Base-by-base conservation (phyloP, 2,113 vertebrate genomes). In the Orientallactaga bullata region DNA sequence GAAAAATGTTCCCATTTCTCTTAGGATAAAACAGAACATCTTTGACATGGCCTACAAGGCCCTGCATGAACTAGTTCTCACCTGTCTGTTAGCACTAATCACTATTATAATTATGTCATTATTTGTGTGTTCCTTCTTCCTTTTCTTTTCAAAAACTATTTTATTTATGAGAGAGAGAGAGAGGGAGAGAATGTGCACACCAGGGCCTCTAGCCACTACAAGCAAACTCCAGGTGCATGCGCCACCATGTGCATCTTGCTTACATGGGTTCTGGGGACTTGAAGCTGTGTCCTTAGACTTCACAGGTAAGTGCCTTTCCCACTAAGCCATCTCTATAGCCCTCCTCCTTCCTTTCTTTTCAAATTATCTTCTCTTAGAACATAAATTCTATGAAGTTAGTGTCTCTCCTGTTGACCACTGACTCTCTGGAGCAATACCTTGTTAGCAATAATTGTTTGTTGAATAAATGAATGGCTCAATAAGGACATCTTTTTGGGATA, bases 11-110 rank as follows among this genome's bases (percentile, higher is more conserved):
- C 11, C 42, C 32, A 39, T 81, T 81, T 90, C 74, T 88, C 15
- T 92, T 61, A 78, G 23, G 26, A 80, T 85, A 68, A 90, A 85
- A 82, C 17, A 63, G 55, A 94, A 91, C 81, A 94, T 68, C 17
- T 88, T 55, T 55, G 23, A 77, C 39, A 6, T 35, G 47, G 8
- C 39, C 69, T 65, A 58, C 3, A 58, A 93, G 26, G 15, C 28
- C 30, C 20, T 73, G n/a, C 4, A 47, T 18, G 4, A 32, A 24
- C 63, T 51, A 71, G 3, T 17, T 79, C 2, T 88, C 7, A 87
- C 63, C 39, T n/a, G 55, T 28, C 61, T 81, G 79, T 92, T 65
- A 72, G 16, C 26, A n/a, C 23, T 68, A n/a, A 80, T 51, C 55
- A 93, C 63, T 72, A 30, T 42, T n/a, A 74, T 35, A 78, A 47